Evolutionary conservation across 1,140 invertebrate genomes (phyloP).

Genomic region (Limonius californicus): DNA sequence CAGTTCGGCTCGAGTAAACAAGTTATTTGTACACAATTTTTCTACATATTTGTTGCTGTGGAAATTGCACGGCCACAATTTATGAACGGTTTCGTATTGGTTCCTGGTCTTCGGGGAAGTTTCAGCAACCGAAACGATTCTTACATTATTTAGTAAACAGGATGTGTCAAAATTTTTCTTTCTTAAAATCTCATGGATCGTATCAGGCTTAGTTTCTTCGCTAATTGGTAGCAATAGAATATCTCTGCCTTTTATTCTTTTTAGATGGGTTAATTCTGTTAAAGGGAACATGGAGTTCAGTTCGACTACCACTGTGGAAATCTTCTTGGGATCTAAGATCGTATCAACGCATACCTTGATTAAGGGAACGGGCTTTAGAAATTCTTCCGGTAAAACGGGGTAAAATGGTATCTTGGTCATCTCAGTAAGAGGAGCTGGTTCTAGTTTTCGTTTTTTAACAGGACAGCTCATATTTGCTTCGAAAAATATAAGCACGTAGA

Average conservation of each 20-base stretch:
- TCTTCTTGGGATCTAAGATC: constrained; percentile 58
- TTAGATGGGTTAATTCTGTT: constrained; percentile 64
- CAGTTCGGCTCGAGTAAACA: constrained; percentile 61
- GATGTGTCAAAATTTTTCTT: constrained; percentile 51
- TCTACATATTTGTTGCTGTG: constrained; percentile 72
- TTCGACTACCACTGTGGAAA: constrained; percentile 58
- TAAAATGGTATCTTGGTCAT: constrained; percentile 17
- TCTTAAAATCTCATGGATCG: constrained; percentile 51
- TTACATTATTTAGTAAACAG: constrained; percentile 53
- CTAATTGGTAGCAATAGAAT: constrained; percentile 55
- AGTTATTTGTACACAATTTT: constrained; percentile 55
- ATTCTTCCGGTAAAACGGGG: constrained; percentile 54
- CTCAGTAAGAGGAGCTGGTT: too few relatives aligned
- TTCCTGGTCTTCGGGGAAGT: constrained; percentile 58
- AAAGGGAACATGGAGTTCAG: constrained; percentile 57
- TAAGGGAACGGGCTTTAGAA: constrained; percentile 50
- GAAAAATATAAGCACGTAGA: too few relatives aligned
- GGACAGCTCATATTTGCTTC: neutral
- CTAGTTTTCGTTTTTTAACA: too few relatives aligned
- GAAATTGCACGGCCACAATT: constrained; percentile 82
- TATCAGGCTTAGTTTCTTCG: constrained; percentile 28
- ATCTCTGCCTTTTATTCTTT: constrained; percentile 62
- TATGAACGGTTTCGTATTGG: constrained; percentile 62
- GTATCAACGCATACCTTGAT: constrained; percentile 57
- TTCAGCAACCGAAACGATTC: constrained; percentile 57